phyloP scores from a whole-genome alignment of 1,140 invertebrate species.

The Drosophila grimshawi region DNA sequence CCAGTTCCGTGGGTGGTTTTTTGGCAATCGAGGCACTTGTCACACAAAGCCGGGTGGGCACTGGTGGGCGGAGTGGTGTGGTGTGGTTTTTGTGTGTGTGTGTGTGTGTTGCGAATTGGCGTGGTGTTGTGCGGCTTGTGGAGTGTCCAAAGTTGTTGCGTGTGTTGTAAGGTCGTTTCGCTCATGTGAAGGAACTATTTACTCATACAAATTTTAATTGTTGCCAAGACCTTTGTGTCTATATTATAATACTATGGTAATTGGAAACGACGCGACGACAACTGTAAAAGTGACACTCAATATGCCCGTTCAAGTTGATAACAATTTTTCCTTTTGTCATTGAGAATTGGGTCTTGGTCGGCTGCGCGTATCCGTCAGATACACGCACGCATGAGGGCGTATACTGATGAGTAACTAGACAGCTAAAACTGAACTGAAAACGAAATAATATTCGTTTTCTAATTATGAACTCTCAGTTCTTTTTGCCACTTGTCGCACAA shows the following conservation, averaged over 20 bases:
- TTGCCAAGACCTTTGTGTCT: conserved; percentile 49
- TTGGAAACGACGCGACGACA: conserved; percentile 50
- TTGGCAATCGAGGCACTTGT: conserved; percentile 38
- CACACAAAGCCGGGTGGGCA: conserved; percentile 23
- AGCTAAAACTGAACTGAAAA: conserved; percentile 4
- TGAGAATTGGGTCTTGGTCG: conserved; percentile 77
- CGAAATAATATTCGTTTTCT: conserved; percentile 55
- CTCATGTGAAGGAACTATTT: conserved; percentile 13
- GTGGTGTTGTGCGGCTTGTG: background rate
- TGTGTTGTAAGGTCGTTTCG: conserved; percentile 34
- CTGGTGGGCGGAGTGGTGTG: background rate
- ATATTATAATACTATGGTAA: conserved; percentile 51
- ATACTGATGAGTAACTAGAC: conserved; percentile 50
- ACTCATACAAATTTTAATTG: conserved; percentile 49
- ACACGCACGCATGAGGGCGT: conserved; percentile 65
- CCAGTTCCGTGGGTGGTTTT: conserved; percentile 44
- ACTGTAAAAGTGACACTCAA: conserved; percentile 54
- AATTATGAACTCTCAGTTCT: conserved; percentile 60
- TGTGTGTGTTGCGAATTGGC: background rate
- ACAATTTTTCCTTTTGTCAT: conserved; percentile 71
- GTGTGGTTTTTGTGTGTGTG: conserved; percentile 26
- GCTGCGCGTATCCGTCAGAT: conserved; percentile 46
- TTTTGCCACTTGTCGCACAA: conserved; percentile 30
- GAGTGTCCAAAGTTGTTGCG: conserved; percentile 33
- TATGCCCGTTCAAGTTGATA: conserved; percentile 52